phyloP scores from a whole-genome alignment of 1,140 invertebrate genomes.

The Magallana gigas region DNA sequence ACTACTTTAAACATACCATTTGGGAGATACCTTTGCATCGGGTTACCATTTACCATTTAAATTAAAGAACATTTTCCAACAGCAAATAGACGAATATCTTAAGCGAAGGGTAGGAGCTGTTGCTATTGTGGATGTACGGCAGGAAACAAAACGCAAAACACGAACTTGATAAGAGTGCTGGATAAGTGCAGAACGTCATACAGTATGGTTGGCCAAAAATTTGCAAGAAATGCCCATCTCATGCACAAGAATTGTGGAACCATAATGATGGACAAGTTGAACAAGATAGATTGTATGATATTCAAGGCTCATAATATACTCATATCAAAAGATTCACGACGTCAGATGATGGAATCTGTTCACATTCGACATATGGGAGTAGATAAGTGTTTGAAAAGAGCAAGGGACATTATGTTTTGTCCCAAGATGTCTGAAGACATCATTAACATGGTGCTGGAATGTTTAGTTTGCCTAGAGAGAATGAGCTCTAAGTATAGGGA shows the following conservation, averaged over 20 bases:
- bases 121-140: too few species aligned
- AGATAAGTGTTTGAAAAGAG: slow-evolving; percentile 55
- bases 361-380: slow-evolving; percentile 60
- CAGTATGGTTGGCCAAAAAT: slow-evolving; percentile 46
- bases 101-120: too few species aligned
- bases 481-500: slow-evolving; percentile 43
- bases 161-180: too few species aligned
- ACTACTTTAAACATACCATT: too few species aligned
- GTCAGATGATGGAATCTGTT: slow-evolving; percentile 52
- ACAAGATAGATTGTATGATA: slow-evolving; percentile 52
- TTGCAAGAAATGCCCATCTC: neutral
- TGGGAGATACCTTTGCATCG: too few species aligned
- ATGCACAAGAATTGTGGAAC: slow-evolving; percentile 43
- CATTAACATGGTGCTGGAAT: slow-evolving; percentile 46
- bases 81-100: too few species aligned
- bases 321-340: slow-evolving; percentile 35
- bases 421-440: slow-evolving; percentile 54
- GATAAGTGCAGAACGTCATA: neutral
- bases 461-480: slow-evolving; percentile 47
- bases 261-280: slow-evolving; percentile 55
- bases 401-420: slow-evolving; percentile 59
- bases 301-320: slow-evolving; percentile 58
- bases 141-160: too few species aligned
- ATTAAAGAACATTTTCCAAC: too few species aligned
- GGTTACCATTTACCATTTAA: too few species aligned